A percentile compares a stretch with the other conserved stretches of the same genome.
Conservation (phyloP, 1,140 invertebrate species). For the Ips nitidus region DNA sequence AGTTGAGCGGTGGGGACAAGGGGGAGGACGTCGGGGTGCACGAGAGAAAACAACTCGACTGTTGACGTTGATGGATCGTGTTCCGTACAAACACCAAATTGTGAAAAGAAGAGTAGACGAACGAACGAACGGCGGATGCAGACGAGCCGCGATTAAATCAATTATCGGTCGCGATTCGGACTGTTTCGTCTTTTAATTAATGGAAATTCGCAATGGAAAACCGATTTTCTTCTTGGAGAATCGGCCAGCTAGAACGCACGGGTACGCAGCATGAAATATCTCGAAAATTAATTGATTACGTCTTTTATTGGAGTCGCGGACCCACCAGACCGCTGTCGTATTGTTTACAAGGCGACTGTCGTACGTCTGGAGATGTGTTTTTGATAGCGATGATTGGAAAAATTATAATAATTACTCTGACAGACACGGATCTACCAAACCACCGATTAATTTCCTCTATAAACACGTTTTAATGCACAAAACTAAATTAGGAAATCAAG, state of each 20-base stretch:
- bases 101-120: conserved; percentile 54
- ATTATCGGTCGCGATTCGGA: conserved; percentile 43
- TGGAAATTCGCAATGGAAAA: conserved; percentile 11
- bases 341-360: conserved; percentile 7
- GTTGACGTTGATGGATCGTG: conserved; percentile 53
- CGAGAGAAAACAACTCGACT: conserved; percentile 52
- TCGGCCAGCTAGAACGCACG: too few relatives aligned
- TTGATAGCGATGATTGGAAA: not conserved
- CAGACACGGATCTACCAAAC: too few relatives aligned
- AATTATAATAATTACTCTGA: too few relatives aligned
- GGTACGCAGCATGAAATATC: too few relatives aligned
- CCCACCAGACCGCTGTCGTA: conserved; percentile 13
- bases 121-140: conserved; percentile 46
- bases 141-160: conserved; percentile 48
- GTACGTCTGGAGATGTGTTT: not conserved
- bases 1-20: conserved; percentile 20
- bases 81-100: conserved; percentile 55
- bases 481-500: too few relatives aligned
- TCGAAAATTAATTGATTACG: not conserved
- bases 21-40: conserved; percentile 34
- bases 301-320: not conserved
- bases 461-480: too few relatives aligned
- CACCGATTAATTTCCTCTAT: too few relatives aligned
- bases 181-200: conserved; percentile 30
- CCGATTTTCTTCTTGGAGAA: not conserved